Evolutionary conservation across 1,140 invertebrate species (phyloP).

Genomic region (Listronotus oregonensis): DNA sequence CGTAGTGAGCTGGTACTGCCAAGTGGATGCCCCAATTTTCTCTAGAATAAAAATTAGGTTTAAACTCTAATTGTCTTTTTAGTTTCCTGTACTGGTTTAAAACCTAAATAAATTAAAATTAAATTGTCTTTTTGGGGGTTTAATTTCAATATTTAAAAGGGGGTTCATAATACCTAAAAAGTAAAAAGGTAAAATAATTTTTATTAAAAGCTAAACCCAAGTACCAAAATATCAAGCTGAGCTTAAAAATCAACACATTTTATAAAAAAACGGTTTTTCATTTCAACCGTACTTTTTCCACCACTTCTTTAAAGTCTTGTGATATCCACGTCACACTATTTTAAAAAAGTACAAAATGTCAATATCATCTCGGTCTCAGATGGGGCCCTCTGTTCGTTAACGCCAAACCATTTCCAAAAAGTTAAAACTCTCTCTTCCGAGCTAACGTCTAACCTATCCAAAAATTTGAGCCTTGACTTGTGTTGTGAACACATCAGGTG

Average conservation of each 20-base stretch:
- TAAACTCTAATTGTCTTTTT: no score
- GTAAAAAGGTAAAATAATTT: background rate
- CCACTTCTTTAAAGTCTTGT: background rate
- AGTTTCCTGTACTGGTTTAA: no score
- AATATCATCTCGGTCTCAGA: slow-evolving; percentile 52
- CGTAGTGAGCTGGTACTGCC: no score
- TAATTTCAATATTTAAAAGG: no score
- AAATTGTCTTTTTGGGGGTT: no score
- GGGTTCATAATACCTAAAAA: background rate
- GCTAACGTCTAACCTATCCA: slow-evolving; percentile 52
- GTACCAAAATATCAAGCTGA: slow-evolving; percentile 13
- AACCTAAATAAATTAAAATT: no score
- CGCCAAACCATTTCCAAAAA: slow-evolving; percentile 55
- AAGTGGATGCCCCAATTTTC: no score
- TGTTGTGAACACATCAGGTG: slow-evolving; percentile 56
- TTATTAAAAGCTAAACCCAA: slow-evolving; percentile 13
- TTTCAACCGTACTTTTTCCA: background rate
- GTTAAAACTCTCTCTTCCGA: slow-evolving; percentile 53
- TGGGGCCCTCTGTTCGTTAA: slow-evolving; percentile 55
- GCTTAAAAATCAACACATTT: slow-evolving; percentile 1
- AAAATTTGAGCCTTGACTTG: slow-evolving; percentile 53
- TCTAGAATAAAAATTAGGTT: no score
- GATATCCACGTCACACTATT: slow-evolving; percentile 14
- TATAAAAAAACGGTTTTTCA: background rate
- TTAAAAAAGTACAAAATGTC: slow-evolving; percentile 54